Conservation (phyloP, 2,888 invertebrate species). For the Helleia helle region DNA sequence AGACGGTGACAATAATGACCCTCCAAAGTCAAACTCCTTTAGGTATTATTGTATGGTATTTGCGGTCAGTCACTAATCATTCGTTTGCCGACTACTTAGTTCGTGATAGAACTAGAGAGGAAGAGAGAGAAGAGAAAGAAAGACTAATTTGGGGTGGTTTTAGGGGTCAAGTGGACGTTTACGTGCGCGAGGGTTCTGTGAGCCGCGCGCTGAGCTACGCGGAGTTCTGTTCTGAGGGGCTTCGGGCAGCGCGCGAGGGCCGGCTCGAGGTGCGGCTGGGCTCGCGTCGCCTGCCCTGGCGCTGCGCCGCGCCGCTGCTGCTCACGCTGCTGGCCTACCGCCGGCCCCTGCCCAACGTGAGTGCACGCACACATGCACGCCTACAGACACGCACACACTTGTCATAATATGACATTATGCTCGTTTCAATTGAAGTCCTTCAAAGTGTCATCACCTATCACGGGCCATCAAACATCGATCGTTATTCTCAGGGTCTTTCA, state of each 20-base stretch:
- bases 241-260: constrained; percentile 88
- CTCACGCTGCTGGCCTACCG: constrained; percentile 90
- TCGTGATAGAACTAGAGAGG: too few relatives aligned
- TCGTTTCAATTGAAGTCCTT: too few relatives aligned
- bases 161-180: constrained; percentile 69
- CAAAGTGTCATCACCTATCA: too few relatives aligned
- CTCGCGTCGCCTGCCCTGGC: constrained; percentile 93
- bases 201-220: constrained; percentile 59
- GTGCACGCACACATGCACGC: constrained; percentile 23
- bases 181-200: constrained; percentile 53
- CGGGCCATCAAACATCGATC: too few relatives aligned
- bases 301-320: constrained; percentile 91
- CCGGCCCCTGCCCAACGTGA: constrained; percentile 85
- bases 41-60: too few relatives aligned
- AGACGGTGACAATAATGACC: too few relatives aligned
- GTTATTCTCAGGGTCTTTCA: too few relatives aligned
- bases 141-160: not conserved
- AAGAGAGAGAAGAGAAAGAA: too few relatives aligned
- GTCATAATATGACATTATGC: too few relatives aligned
- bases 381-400: not conserved
- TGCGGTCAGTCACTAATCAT: too few relatives aligned
- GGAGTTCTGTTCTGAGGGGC: constrained; percentile 65
- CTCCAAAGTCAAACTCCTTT: too few relatives aligned
- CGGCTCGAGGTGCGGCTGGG: constrained; percentile 86
- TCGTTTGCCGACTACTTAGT: too few relatives aligned